Evolutionary conservation across 2,113 vertebrate species (phyloP).

Genomic region (Ceyx margarethae): DNA sequence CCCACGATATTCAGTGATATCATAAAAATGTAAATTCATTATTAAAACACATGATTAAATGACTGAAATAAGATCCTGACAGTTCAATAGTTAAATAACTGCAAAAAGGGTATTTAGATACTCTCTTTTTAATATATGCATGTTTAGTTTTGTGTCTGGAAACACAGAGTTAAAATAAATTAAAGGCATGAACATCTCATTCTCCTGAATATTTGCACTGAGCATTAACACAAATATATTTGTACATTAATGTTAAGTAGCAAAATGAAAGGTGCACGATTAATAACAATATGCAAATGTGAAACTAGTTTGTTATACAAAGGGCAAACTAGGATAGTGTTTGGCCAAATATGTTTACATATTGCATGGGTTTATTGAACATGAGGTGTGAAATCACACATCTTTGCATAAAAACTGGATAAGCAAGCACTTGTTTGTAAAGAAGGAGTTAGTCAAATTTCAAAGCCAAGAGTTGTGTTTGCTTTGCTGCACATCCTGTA

Average conservation of each 20-base stretch:
- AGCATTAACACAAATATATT: conserved; percentile 39
- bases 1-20: background rate
- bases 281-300: conserved; percentile 62
- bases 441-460: background rate
- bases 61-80: background rate
- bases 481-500: background rate
- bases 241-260: conserved; percentile 60
- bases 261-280: conserved; percentile 56
- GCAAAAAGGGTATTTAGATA: background rate
- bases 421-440: background rate
- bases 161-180: background rate
- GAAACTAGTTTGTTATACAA: conserved; percentile 58
- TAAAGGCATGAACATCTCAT: background rate
- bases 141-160: background rate
- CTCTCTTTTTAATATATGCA: background rate
- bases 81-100: background rate
- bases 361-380: conserved; percentile 51
- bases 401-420: conserved; percentile 48
- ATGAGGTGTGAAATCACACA: conserved; percentile 44
- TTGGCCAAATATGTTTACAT: conserved; percentile 63
- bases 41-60: background rate
- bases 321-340: conserved; percentile 47
- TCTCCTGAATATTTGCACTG: background rate
- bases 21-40: background rate
- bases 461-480: background rate